Base-by-base conservation (phyloP, 2,888 invertebrate species). In the Cabera pusaria region DNA sequence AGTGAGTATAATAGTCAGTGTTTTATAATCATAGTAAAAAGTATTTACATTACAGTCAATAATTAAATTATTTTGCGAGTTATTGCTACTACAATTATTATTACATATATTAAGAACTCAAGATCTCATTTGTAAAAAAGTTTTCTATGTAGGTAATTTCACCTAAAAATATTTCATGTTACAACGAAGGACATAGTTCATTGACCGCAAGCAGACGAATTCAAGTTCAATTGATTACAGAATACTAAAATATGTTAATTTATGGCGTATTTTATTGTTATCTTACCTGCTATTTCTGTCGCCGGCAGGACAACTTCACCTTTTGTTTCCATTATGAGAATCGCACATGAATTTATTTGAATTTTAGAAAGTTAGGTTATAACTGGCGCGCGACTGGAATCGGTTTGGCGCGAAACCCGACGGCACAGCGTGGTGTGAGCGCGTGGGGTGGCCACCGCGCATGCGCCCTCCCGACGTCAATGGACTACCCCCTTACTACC, bases 321-420 rank as follows among this genome's bases (percentile, higher is more conserved):
- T 49, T 65, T 65, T 9, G 45, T 33, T 56, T 82, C 78, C 85
- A 85, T 85, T 43, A 27, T 52, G 26, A 51, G 35, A 47, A 52
- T 55, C 32, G 31, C 29, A 49, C 40, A 34, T 41, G 42, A 49
- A 55, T 45, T 31, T 37, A 52, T 54, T 14, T 28, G 45, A 31
- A 39, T 47, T 54, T 45, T 17, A 38, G 44, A 54, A 65, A 65
- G 67, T 74, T 59, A 72, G 80, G 80, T 82, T 83, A 77, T 68
- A 63, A 67, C 67, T 57, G 75, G 68, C 66, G 75, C 71, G 71
- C 80, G 80, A 61, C 72, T 70, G 59, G 56, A 54, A 56, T 58
- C 63, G 75, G 72, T 82, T 86, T 86, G 85, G 87, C 86, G 87
- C 85, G 84, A 85, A 87, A 82, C 59, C 21, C 18, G 9, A 5